phyloP scores from a whole-genome alignment of 2,888 invertebrate species.

The Macaria liturata region DNA sequence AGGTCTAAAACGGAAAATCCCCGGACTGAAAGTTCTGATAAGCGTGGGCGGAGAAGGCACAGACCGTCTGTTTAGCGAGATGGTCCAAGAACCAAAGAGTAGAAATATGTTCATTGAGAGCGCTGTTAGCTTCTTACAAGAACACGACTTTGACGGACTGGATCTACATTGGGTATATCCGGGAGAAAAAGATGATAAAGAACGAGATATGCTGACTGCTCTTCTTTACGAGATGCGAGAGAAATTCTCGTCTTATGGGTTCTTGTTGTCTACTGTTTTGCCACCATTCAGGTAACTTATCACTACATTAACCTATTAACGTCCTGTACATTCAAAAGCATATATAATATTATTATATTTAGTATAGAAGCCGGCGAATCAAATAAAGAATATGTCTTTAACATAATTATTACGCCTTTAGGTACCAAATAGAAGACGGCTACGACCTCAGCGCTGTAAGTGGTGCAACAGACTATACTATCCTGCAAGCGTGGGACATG shows the following conservation, averaged over 20 bases:
- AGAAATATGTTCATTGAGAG: constrained; percentile 85
- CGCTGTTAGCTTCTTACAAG: constrained; percentile 84
- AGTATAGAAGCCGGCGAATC: not conserved
- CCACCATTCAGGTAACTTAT: constrained; percentile 78
- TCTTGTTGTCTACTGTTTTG: constrained; percentile 82
- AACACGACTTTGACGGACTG: constrained; percentile 90
- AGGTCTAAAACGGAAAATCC: constrained; percentile 86
- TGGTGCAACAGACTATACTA: constrained; percentile 85
- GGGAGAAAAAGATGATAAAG: constrained; percentile 74
- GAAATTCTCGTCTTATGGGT: constrained; percentile 82
- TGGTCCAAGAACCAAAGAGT: constrained; percentile 82
- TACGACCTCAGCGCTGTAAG: constrained; percentile 85
- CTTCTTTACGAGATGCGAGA: constrained; percentile 84
- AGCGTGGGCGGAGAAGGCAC: constrained; percentile 89
- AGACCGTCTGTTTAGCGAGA: constrained; percentile 83
- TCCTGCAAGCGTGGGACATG: constrained; percentile 86
- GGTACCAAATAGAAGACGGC: constrained; percentile 85
- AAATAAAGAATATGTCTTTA: not conserved
- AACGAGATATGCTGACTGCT: constrained; percentile 81
- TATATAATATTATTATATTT: not conserved
- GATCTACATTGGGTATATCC: constrained; percentile 92
- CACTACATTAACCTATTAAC: not conserved
- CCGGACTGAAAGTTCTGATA: constrained; percentile 87
- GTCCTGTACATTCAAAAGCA: too few relatives aligned
- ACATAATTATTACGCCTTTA: constrained; percentile 35